These are phyloP conservation scores for Drosophila cyrtoloma DNA, from an alignment of 2,888 invertebrate species.

Conservation along the genomic window DNA sequence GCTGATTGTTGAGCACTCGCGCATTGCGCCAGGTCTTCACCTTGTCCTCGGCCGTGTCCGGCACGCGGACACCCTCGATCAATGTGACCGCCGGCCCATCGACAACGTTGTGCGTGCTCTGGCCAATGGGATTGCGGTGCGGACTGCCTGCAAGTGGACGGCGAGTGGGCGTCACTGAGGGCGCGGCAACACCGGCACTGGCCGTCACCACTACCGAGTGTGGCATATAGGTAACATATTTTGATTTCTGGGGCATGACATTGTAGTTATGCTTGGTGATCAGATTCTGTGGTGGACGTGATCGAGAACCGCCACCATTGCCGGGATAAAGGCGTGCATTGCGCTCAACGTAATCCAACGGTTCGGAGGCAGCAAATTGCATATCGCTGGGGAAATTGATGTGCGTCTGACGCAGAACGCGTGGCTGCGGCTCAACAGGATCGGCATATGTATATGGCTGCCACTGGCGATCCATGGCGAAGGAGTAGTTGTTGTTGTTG, in stretches of 20 bases:
- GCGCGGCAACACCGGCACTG: slow-evolving; percentile 65
- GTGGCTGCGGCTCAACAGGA: slow-evolving; percentile 51
- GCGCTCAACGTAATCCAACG: slow-evolving; percentile 47
- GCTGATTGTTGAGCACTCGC: slow-evolving; percentile 93
- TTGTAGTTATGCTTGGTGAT: slow-evolving; percentile 79
- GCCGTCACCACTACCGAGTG: slow-evolving; percentile 75
- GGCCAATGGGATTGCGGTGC: slow-evolving; percentile 69
- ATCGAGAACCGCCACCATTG: slow-evolving; percentile 28
- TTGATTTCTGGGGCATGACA: slow-evolving; percentile 57
- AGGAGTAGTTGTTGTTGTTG: slow-evolving; percentile 58
- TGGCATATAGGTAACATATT: slow-evolving; percentile 69
- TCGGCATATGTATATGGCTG: slow-evolving; percentile 56
- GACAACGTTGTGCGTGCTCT: slow-evolving; percentile 73
- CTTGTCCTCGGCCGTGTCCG: slow-evolving; percentile 93
- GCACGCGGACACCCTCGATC: slow-evolving; percentile 91
- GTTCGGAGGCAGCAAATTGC: slow-evolving; percentile 64
- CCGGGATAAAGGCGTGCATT: slow-evolving; percentile 59
- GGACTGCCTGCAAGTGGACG: slow-evolving; percentile 42
- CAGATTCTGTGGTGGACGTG: slow-evolving; percentile 70
- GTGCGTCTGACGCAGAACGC: slow-evolving; percentile 54
- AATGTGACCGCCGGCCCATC: slow-evolving; percentile 86
- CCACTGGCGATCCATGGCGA: slow-evolving; percentile 73
- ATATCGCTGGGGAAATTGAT: slow-evolving; percentile 62
- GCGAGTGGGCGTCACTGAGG: slow-evolving; percentile 43
- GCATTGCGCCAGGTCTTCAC: slow-evolving; percentile 94